Base-by-base conservation (phyloP, 2,113 vertebrate species). In the Callorhinus ursinus region DNA sequence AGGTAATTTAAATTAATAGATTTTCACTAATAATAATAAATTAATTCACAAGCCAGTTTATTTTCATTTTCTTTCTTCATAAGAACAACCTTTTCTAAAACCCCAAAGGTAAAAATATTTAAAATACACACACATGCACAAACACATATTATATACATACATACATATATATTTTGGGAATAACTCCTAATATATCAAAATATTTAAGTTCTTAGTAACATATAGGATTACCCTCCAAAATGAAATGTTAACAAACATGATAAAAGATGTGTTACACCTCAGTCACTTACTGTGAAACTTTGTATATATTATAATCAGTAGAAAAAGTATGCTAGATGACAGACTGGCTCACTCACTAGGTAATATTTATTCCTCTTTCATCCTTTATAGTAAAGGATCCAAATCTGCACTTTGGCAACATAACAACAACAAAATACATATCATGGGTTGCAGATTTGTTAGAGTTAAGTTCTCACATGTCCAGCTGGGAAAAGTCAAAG, bases 1-100 rank as follows among this genome's bases (percentile, higher is more conserved):
- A 79, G 0, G 1, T 59, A 31, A 88, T 61, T 72, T 61, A 3
- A 36, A 46, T 81, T 51, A 88, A 63, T 22, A 42, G 11, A 28
- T 63, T 86, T 88, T 97, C 65, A 86, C 4, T 82, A 81, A 51
- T 77, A 46, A 51, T 51, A 4, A 7, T 19, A 81, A 79, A 53
- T 89, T 76, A 59, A 84, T 80, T 91, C 7, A 57, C 15, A 86
- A 55, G 4, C 4, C 4, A 46, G 21, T 88, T 95, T 91, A 51
- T 67, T 92, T 97, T 84, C 5, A 76, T 86, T 96, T 86, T 71
- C 14, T 71, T 87, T 63, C 77, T 72, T 86, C 24, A 21, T 88
- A 69, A 59, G 10, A 80, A 79, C 6, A 96, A 2, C 3, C 1
- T 79, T 90, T 93, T 28, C 18, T 85, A 76, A 93, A 90, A 61